phyloP scores from a whole-genome alignment of 2,888 invertebrate species.

The Helicoverpa assulta region DNA sequence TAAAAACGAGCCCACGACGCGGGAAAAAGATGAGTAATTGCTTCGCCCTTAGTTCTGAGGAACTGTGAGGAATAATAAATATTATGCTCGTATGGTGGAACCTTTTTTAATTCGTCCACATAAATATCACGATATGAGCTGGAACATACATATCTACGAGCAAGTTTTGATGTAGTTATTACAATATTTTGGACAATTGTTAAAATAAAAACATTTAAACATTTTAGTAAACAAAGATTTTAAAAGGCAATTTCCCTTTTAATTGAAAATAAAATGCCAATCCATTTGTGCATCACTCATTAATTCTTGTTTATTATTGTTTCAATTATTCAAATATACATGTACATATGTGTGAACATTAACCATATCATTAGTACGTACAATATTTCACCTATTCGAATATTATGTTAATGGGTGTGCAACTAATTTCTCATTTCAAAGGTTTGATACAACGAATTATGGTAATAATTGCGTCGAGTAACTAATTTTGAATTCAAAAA shows the following conservation, averaged over 20 bases:
- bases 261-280: background rate
- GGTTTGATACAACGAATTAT: constrained; percentile 11
- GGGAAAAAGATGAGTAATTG: constrained; percentile 89
- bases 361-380: background rate
- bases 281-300: background rate
- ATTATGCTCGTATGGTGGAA: constrained; percentile 83
- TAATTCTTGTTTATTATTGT: background rate
- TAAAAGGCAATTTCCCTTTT: no score
- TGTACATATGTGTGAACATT: background rate
- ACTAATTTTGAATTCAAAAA: constrained; percentile 49
- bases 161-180: no score
- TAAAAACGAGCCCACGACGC: constrained; percentile 87
- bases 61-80: constrained; percentile 87
- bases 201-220: no score
- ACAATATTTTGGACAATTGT: no score
- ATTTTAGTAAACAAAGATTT: no score
- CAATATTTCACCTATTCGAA: constrained; percentile 7
- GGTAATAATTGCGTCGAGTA: constrained; percentile 16
- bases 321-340: background rate
- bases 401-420: constrained; percentile 9
- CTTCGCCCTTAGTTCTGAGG: constrained; percentile 81
- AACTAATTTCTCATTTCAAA: constrained; percentile 27
- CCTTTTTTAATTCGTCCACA: constrained; percentile 81
- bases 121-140: constrained; percentile 70
- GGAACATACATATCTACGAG: background rate